Evolutionary conservation across 2,888 invertebrate species (phyloP).

Genomic region (Drosophila colorata): DNA sequence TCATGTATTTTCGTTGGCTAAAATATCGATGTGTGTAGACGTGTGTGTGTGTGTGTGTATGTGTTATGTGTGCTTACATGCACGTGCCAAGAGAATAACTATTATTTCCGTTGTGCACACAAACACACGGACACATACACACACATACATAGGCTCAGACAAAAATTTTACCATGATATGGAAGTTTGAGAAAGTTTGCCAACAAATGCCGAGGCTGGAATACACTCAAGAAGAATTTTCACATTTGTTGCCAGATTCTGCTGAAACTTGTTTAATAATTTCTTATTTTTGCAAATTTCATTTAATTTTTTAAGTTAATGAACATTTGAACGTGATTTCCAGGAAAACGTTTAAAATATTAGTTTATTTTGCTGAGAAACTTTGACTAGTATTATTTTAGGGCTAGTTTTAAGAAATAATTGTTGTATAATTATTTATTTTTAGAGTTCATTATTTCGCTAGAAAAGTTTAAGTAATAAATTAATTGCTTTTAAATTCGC

Average conservation of each 20-base stretch:
- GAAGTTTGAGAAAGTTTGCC: constrained; percentile 17
- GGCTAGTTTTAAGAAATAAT: too few species aligned
- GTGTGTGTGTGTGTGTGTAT: constrained; percentile 2
- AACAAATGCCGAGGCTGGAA: constrained; percentile 10
- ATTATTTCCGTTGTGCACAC: constrained; percentile 49
- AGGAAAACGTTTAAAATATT: too few species aligned
- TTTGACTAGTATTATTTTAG: too few species aligned
- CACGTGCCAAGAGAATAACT: constrained; percentile 71
- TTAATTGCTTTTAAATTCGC: too few species aligned
- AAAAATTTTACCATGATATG: constrained; percentile 33
- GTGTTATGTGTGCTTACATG: constrained; percentile 5
- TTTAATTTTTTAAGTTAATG: too few species aligned
- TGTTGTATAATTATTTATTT: too few species aligned
- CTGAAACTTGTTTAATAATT: background rate
- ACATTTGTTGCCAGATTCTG: background rate
- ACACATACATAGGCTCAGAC: constrained; percentile 32
- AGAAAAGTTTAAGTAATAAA: too few species aligned
- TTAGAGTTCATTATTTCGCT: too few species aligned
- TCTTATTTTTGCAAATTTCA: background rate
- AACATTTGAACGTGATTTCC: too few species aligned
- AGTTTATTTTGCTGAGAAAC: too few species aligned
- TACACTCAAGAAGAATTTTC: constrained; percentile 39
- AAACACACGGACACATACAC: constrained; percentile 17
- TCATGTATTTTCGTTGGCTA: constrained; percentile 29
- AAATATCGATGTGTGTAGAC: constrained; percentile 17